Evolutionary conservation across 1,140 invertebrate genomes (phyloP).

Genomic region (Papilio polytes): DNA sequence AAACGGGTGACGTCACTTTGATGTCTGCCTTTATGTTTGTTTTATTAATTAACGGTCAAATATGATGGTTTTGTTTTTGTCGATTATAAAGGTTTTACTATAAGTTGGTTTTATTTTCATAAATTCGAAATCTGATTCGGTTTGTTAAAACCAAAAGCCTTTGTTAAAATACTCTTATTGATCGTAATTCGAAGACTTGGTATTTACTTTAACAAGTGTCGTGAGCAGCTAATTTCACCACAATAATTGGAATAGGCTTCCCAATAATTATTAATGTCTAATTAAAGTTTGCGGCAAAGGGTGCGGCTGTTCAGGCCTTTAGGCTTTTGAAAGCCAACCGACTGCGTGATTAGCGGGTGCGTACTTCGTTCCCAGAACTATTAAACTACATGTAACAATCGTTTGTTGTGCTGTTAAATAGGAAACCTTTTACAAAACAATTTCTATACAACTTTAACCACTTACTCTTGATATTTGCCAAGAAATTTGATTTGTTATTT

Average conservation of each 20-base stretch:
- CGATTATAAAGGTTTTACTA: neutral
- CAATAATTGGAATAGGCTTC: constrained; percentile 51
- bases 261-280: constrained; percentile 69
- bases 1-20: constrained; percentile 60
- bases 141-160: neutral
- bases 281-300: constrained; percentile 61
- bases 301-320: constrained; percentile 55
- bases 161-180: constrained; percentile 11
- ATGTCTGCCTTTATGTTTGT: constrained; percentile 57
- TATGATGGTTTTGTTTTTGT: constrained; percentile 47
- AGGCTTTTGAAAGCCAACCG: constrained; percentile 65
- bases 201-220: constrained; percentile 42
- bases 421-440: constrained; percentile 43
- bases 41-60: constrained; percentile 54
- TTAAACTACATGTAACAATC: constrained; percentile 51
- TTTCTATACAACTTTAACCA: constrained; percentile 39
- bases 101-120: neutral
- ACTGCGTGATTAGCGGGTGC: constrained; percentile 70
- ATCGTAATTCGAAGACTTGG: neutral
- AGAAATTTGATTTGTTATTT: neutral
- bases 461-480: neutral
- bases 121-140: neutral
- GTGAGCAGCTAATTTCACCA: constrained; percentile 53
- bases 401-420: constrained; percentile 43
- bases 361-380: constrained; percentile 50